These are phyloP conservation scores for Vireo griseus DNA, from an alignment of 2,797 vertebrate species.

Conservation along the genomic window DNA sequence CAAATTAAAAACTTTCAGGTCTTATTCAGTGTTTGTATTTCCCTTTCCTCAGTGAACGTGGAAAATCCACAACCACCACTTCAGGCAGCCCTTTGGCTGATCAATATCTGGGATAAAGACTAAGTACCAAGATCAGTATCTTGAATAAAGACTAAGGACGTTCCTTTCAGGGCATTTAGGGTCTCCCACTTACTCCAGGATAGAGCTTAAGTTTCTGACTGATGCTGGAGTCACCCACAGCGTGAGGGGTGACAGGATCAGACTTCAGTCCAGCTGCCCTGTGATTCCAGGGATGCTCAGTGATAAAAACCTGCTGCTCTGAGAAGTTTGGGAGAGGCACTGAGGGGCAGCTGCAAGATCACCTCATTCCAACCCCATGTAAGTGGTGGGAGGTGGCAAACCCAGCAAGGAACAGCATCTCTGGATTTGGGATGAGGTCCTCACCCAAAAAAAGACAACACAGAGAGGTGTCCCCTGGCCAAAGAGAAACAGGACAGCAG, in stretches of 20 bases:
- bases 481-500: not conserved
- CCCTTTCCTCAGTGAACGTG: not conserved
- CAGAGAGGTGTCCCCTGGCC: not conserved
- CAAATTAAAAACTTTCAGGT: not conserved
- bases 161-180: not conserved
- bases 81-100: not conserved
- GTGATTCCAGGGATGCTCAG: not conserved
- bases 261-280: not conserved
- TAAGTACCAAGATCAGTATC: not conserved
- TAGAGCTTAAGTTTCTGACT: not conserved
- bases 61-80: not conserved
- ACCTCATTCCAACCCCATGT: no score
- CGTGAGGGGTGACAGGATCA: accelerated
- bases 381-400: not conserved
- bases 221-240: not conserved
- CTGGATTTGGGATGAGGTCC: not conserved
- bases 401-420: not conserved
- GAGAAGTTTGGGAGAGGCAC: not conserved
- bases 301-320: not conserved
- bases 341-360: not conserved
- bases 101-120: not conserved
- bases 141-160: not conserved
- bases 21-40: not conserved
- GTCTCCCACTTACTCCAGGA: not conserved
- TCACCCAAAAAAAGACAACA: not conserved